Evolutionary conservation across 2,113 vertebrate species (phyloP).

Genomic region (Aldabrachelys gigantea): DNA sequence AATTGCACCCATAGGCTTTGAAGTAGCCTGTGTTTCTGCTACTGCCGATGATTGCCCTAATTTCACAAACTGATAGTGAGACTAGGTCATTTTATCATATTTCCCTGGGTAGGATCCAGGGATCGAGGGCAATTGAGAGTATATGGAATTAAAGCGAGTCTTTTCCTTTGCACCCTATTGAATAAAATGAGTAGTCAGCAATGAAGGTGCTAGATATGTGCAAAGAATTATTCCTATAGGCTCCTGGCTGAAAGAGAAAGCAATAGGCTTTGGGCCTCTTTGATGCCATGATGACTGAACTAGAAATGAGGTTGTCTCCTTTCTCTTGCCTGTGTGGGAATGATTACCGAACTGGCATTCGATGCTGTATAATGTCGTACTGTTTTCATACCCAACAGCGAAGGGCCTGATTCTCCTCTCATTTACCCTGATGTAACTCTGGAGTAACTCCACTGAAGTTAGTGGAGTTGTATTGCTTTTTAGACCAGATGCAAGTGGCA

Average conservation of each 20-base stretch:
- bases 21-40: conserved; percentile 42
- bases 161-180: conserved; percentile 58
- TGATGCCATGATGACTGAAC: conserved; percentile 65
- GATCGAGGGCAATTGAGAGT: conserved; percentile 59
- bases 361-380: conserved; percentile 24
- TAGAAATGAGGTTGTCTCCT: conserved; percentile 61
- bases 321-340: conserved; percentile 52
- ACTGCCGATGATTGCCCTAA: conserved; percentile 53
- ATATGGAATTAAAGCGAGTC: conserved; percentile 59
- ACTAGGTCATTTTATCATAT: conserved; percentile 51
- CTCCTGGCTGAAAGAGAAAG: conserved; percentile 56
- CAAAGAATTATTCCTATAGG: conserved; percentile 58
- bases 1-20: conserved; percentile 24
- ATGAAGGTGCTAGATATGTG: conserved; percentile 61
- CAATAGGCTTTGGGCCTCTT: conserved; percentile 59
- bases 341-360: conserved; percentile 48
- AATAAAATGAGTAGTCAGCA: conserved; percentile 60
- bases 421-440: background rate
- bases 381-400: conserved; percentile 23
- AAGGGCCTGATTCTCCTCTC: background rate
- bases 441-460: background rate
- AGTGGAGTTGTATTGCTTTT: background rate
- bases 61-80: conserved; percentile 58
- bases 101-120: conserved; percentile 53
- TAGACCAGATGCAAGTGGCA: background rate